Conservation (phyloP, 1,140 invertebrate genomes). For the fruit fly (Drosophila melanogaster) region DNA sequence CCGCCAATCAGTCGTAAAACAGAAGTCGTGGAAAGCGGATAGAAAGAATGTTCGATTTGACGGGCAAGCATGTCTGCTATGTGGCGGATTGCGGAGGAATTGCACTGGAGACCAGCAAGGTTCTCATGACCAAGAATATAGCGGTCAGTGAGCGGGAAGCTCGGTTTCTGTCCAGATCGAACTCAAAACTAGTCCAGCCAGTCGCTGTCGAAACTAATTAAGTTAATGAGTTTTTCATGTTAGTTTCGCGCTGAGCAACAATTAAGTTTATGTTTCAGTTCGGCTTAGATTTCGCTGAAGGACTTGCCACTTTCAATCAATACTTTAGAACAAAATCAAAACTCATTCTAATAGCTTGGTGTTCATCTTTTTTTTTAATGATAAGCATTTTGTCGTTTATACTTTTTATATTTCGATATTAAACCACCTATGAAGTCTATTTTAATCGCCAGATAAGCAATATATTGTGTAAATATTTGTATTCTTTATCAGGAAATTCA, state of each 20-base stretch:
- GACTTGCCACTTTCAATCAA: constrained; percentile 17
- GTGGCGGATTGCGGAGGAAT: constrained; percentile 80
- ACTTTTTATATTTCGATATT: not conserved
- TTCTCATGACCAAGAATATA: constrained; percentile 76
- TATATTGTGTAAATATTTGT: not conserved
- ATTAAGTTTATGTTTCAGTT: constrained; percentile 36
- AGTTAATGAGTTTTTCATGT: constrained; percentile 58
- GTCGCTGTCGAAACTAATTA: constrained; percentile 47
- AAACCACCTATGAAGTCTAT: not conserved
- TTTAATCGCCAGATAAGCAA: not conserved
- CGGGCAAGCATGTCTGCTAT: constrained; percentile 78
- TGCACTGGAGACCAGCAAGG: constrained; percentile 75
- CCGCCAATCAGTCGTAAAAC: constrained; percentile 29
- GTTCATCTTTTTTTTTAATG: not conserved
- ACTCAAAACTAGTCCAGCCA: constrained; percentile 24
- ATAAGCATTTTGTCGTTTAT: not conserved
- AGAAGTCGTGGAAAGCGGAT: constrained; percentile 31
- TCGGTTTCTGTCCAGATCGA: not conserved
- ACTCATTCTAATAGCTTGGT: no score
- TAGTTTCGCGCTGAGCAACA: constrained; percentile 22
- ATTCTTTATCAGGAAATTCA: not conserved
- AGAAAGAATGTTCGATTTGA: constrained; percentile 70
- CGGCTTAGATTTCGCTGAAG: not conserved
- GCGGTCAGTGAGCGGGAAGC: constrained; percentile 59
- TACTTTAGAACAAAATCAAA: no score